Evolutionary conservation across 2,113 vertebrate species (phyloP).

Genomic region (Ascaphus truei): DNA sequence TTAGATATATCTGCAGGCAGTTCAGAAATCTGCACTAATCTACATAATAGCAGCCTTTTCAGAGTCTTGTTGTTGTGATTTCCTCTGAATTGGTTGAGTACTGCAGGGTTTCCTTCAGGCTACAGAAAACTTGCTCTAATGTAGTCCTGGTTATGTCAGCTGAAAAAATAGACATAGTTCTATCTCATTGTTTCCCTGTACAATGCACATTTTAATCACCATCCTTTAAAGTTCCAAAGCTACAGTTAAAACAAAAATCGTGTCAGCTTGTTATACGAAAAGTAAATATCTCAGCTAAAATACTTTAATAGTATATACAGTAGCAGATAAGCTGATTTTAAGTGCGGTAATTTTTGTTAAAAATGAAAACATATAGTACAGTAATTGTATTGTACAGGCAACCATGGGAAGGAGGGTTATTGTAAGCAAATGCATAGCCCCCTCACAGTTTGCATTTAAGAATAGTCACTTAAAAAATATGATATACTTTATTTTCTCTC

Average conservation of each 20-base stretch:
- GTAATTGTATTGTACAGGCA: too few relatives aligned
- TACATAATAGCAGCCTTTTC: conserved; percentile 34
- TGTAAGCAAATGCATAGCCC: too few relatives aligned
- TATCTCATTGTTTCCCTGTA: conserved; percentile 31
- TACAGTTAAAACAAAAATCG: not conserved
- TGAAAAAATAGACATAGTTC: conserved; percentile 18
- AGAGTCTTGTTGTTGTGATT: conserved; percentile 24
- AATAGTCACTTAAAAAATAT: too few relatives aligned
- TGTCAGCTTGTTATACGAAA: not conserved
- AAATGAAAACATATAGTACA: too few relatives aligned
- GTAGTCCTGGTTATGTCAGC: conserved; percentile 18
- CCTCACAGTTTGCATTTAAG: too few relatives aligned
- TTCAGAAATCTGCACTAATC: conserved; percentile 33
- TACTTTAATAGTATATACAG: not conserved
- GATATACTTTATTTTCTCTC: too few relatives aligned
- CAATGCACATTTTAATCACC: conserved; percentile 35
- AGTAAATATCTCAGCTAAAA: conserved; percentile 19
- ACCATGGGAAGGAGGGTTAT: too few relatives aligned
- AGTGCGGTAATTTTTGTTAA: too few relatives aligned
- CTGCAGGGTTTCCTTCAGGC: conserved; percentile 31
- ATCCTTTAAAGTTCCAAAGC: conserved; percentile 2
- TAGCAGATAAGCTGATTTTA: too few relatives aligned
- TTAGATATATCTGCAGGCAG: conserved; percentile 32
- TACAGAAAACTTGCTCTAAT: conserved; percentile 34
- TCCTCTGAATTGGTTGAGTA: conserved; percentile 20